Percentiles rank a stretch among this genome's conserved stretches.
Evolutionary conservation across 2,797 vertebrate genomes (phyloP).

Genomic region (Sarcophilus harrisii): DNA sequence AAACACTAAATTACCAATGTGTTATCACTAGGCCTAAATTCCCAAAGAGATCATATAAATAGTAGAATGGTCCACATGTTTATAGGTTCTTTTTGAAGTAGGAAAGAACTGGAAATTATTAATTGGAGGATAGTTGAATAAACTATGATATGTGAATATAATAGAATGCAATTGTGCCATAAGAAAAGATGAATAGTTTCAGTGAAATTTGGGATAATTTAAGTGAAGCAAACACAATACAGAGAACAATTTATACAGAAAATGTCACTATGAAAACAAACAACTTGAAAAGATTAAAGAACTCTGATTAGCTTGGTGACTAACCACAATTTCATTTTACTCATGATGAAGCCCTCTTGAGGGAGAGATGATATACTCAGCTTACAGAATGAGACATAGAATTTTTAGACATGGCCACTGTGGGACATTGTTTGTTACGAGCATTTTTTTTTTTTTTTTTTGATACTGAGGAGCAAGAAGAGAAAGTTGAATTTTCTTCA

Average conservation of each 20-base stretch:
- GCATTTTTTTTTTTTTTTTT: too few species aligned
- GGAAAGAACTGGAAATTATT: neutral
- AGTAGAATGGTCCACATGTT: neutral
- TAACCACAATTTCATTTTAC: neutral
- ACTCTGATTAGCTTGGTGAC: too few species aligned
- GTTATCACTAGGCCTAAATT: neutral
- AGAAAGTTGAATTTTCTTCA: too few species aligned
- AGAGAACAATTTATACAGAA: neutral
- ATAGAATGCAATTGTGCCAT: neutral
- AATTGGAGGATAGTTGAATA: neutral
- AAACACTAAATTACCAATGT: neutral
- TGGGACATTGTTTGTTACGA: neutral
- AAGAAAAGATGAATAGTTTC: neutral
- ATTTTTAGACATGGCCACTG: neutral
- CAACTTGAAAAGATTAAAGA: neutral
- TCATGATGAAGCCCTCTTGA: neutral
- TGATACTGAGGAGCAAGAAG: too few species aligned
- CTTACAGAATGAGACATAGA: neutral
- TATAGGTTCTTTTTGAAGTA: neutral
- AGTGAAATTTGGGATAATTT: neutral
- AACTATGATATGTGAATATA: neutral
- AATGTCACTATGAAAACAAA: neutral
- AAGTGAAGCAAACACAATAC: neutral
- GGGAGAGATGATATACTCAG: neutral
- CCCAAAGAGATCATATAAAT: neutral